Percentiles rank a stretch among this genome's conserved stretches.
These are phyloP conservation scores for Alviniconcha marisindica DNA, from an alignment of 1,140 invertebrate species.

Conservation along the genomic window DNA sequence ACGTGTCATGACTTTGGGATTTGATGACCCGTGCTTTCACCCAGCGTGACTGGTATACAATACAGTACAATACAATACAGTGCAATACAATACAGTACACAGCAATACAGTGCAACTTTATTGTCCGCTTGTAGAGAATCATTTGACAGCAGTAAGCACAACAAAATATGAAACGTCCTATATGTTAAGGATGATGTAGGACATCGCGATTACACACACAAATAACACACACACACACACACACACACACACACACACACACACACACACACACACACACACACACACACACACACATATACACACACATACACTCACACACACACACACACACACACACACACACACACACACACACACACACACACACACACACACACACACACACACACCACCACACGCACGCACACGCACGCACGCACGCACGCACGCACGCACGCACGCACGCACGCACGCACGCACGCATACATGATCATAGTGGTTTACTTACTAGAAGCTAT, in stretches of 20 bases:
- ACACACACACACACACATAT: constrained; percentile 53
- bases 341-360: constrained; percentile 28
- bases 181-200: not conserved
- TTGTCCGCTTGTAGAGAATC: too few relatives aligned
- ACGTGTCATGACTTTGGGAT: too few relatives aligned
- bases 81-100: too few relatives aligned
- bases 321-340: constrained; percentile 32
- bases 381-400: constrained; percentile 15
- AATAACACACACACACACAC: too few relatives aligned
- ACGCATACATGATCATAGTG: too few relatives aligned
- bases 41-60: too few relatives aligned
- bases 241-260: constrained; percentile 14
- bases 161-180: too few relatives aligned
- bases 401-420: constrained; percentile 20
- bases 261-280: constrained; percentile 56
- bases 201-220: not conserved
- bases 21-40: too few relatives aligned
- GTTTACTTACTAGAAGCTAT: too few relatives aligned
- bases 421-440: not conserved
- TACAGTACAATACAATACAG: too few relatives aligned
- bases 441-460: not conserved
- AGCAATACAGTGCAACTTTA: too few relatives aligned
- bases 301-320: constrained; percentile 19
- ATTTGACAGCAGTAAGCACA: too few relatives aligned
- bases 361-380: constrained; percentile 36